Conservation (phyloP, 2,113 vertebrate species). For the Lepidothrix coronata region DNA sequence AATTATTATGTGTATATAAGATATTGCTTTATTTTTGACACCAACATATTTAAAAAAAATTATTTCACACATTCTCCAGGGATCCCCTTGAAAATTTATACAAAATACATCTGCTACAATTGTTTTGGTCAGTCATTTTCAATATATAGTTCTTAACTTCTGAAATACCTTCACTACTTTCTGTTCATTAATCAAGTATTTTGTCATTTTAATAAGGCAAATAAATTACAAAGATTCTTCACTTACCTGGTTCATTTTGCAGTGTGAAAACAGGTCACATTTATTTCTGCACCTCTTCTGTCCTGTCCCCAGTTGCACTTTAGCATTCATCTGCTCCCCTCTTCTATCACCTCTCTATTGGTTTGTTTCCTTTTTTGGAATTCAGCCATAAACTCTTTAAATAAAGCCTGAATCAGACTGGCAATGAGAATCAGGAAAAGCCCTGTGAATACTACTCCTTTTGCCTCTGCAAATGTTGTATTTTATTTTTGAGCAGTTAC, state of each 20-base stretch:
- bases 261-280: neutral
- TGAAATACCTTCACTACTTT: neutral
- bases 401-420: neutral
- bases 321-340: neutral
- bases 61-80: neutral
- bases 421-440: neutral
- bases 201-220: neutral
- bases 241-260: neutral
- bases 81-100: neutral
- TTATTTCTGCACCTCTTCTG: neutral
- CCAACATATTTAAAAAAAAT: neutral
- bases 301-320: neutral
- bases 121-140: neutral
- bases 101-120: neutral
- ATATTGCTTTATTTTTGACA: neutral
- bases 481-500: neutral
- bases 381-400: neutral
- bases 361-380: neutral
- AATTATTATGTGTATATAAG: neutral
- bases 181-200: neutral
- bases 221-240: neutral
- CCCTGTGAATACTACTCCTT: neutral
- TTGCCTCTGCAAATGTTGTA: neutral
- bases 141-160: neutral
- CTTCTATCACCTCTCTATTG: neutral